Base-by-base conservation (phyloP, 2,797 vertebrate genomes). In the Paguma larvata region DNA sequence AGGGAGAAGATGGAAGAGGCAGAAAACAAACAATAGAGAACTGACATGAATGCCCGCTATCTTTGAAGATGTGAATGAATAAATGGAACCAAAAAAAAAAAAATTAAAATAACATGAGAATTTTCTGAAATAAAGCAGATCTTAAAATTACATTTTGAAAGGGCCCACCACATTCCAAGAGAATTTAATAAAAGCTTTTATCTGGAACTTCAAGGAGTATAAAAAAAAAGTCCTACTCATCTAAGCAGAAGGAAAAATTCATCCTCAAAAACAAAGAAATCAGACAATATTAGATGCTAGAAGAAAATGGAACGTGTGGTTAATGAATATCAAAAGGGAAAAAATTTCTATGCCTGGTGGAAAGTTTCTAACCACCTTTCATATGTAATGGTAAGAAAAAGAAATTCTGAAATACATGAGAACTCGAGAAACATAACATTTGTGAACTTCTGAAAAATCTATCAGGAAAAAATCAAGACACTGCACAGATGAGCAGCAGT, bases 111-210 rank as follows among this genome's bases (percentile, higher is more conserved):
- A 90, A 78, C 63, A 87, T n/a, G 79, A 91, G 12, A 90, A 72
- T 44, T 88, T 87, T 78, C n/a, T 86, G 19, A 94, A 75, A 78
- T 85, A 73, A 89, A 94, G 34, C 5, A 56, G 19, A 30, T 34
- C 34, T 90, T 94, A 72, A 88, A 83, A 85, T 77, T 90, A 75
- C 27, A 85, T 77, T 92, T 85, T 92, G 72, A 91, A 92, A 94
- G n/a, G 23, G 62, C 44, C 93, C 8, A 80, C 44, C 19, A 90
- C 10, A 82, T 72, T 88, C 44, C n/a, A 59, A 80, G 83, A 87
- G 94, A 72, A 78, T 51, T 59, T 89, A 78, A 87, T 72, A 79
- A 72, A 38, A 80, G 5, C 8, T 80, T 82, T 80, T 78, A 51
- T 21, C 41, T 68, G 79, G 34, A 89, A 72, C 30, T 84, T 91